These are phyloP conservation scores for Ceratosolen fusciceps DNA, from an alignment of 1,140 invertebrate genomes.

Conservation along the genomic window DNA sequence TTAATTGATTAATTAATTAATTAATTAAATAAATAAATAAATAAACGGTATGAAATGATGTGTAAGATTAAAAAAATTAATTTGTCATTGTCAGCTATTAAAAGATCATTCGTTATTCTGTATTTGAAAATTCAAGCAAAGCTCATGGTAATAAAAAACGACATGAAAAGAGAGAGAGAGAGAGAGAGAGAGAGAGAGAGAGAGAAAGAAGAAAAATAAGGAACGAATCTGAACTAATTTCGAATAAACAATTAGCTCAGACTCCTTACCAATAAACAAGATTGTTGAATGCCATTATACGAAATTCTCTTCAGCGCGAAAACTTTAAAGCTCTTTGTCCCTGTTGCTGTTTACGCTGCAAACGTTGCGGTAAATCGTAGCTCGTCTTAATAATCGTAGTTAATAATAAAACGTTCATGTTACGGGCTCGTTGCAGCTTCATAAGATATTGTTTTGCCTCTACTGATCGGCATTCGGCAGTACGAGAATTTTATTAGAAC, in stretches of 20 bases:
- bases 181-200: neutral
- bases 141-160: too few relatives aligned
- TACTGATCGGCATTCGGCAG: neutral
- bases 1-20: too few relatives aligned
- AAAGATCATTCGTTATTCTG: too few relatives aligned
- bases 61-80: too few relatives aligned
- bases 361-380: neutral
- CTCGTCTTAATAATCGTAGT: neutral
- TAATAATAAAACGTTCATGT: neutral
- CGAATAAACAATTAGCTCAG: neutral
- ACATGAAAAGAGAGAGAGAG: too few relatives aligned
- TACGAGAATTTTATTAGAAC: neutral
- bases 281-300: constrained; percentile 61
- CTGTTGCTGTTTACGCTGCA: neutral
- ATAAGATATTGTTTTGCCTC: neutral
- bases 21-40: too few relatives aligned
- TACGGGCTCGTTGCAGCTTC: neutral
- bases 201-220: neutral
- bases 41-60: too few relatives aligned
- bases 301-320: neutral
- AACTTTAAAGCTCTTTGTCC: neutral
- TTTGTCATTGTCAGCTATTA: too few relatives aligned
- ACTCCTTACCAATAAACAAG: constrained; percentile 64
- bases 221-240: neutral
- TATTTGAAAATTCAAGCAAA: too few relatives aligned